Base-by-base conservation (phyloP, 92 coral and sea anemone species). In the Bergia sp. region DNA sequence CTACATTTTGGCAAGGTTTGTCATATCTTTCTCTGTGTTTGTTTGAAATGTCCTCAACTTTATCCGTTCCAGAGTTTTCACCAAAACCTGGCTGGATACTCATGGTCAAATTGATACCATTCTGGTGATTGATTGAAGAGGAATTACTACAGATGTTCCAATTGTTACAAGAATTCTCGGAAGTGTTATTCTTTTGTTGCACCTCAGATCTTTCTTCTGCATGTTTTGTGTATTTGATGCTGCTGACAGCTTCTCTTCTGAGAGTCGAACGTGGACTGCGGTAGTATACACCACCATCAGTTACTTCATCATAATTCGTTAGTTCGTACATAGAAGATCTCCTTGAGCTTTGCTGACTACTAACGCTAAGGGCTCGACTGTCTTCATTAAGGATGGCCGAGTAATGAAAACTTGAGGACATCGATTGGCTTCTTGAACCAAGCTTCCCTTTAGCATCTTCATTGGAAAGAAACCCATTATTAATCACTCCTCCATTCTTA, bases 211-310 rank as follows among this genome's bases (percentile, higher is more conserved):
- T 61, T 16, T 61, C 21, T 61, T 16, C 21, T 11, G 18, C 23
- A 15, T 61, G 21, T 3, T 61, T 61, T 61, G 18, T 61, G 23
- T 61, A 61, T 61, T 61, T 61, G 16, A 76, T 42, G 11, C 8
- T 76, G 5, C 10, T 12, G 11, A 3, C 43, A 37, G 37, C 3
- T 42, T 76, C 23, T 23, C 20, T 76, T 18, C 37, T 16, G 20
- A 43, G 45, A 23, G 80, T 42, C 3, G 80, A 40, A 47, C 80
- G 57, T 43, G 55, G 80, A 43, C 80, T 76, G 29, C 80, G 80
- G 38, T 76, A 76, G 57, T 76, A 76, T 1, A 76, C 80, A 16
- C 80, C 80, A 0, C 80, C 80, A 18, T 76, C 80, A 6, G 80
- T 76, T 3, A 76, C 36, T n/a, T 76, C 80, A n/a, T 76, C 80